Conservation (phyloP, 1,140 invertebrate species). For the Leptinotarsa undecemlineata region DNA sequence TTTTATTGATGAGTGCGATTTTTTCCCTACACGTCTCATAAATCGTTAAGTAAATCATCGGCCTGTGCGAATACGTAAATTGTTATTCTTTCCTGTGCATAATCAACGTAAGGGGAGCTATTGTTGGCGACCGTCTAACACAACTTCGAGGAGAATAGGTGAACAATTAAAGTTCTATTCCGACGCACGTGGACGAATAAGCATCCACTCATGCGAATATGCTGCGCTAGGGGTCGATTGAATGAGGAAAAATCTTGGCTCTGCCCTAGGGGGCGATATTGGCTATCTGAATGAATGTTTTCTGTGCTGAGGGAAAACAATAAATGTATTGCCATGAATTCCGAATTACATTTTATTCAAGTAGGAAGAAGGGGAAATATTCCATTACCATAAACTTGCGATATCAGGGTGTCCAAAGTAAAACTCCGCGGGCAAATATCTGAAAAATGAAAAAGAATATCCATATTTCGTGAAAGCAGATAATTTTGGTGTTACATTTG, state of each 20-base stretch:
- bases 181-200: conserved; percentile 26
- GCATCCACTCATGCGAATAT: conserved; percentile 26
- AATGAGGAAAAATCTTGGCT: background rate
- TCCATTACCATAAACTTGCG: no score
- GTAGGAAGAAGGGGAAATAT: no score
- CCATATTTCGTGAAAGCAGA: no score
- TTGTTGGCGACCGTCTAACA: conserved; percentile 27
- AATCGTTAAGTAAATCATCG: conserved; percentile 31
- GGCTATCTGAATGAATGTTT: conserved; percentile 8
- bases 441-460: no score
- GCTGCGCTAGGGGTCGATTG: conserved; percentile 7
- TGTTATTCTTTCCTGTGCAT: conserved; percentile 30
- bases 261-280: background rate
- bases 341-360: no score
- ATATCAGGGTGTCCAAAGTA: no score
- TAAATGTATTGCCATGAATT: background rate
- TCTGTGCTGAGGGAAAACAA: background rate
- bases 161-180: conserved; percentile 30
- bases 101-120: conserved; percentile 23
- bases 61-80: conserved; percentile 29
- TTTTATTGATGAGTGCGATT: conserved; percentile 15
- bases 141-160: conserved; percentile 30
- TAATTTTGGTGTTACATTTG: no score
- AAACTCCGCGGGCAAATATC: no score
- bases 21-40: conserved; percentile 18